Evolutionary conservation across 1,140 invertebrate species (phyloP), one percentile per base, ranked within the genome.

Genomic region (Drosophila bocki): DNA sequence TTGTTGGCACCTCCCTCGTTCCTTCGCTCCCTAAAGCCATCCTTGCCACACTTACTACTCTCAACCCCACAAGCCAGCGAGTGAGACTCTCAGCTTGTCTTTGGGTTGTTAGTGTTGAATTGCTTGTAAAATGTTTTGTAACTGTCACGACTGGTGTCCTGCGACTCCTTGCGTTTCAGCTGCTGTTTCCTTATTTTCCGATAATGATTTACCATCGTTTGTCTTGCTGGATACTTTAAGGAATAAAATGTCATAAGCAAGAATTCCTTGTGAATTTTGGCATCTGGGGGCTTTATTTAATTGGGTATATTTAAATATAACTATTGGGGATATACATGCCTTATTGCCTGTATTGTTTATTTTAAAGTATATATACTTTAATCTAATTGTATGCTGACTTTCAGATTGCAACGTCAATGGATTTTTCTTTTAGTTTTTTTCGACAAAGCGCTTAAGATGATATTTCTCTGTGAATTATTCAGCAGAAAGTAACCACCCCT

Each of bases 41-140:
- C n/a, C 7, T 60, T 17, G 11, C 51, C 51, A 37, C 51, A 54
- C 19, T 74, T 71, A 59, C 19, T 71, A 57, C 71, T 82, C 71
- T 69, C 61, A 69, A 60, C 76, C 65, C 70, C 80, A 64, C 77
- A 70, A 17, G 39, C 47, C 22, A 32, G 15, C 22, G 13, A 29
- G 47, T 11, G 44, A 29, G 59, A 69, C 29, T 74, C 47, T 56
- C 60, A 70, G 51, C 48, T 45, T 69, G 54, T 61, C 47, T 58
- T 35, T 62, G 81, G 65, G 63, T 67, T 87, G 45, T 78, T 69
- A 76, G 56, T 88, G 71, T 68, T 80, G 79, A 88, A 87, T 78
- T 83, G 80, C 84, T 88, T 87, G 84, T 87, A 87, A 87, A 88
- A 88, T 83, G 80, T 87, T 72, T 88, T 87, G 83, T 88, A 88